Percentiles rank a stretch among this genome's conserved stretches.
Evolutionary conservation across 2,113 vertebrate genomes (phyloP).

Genomic region (Vanacampus margaritifer): DNA sequence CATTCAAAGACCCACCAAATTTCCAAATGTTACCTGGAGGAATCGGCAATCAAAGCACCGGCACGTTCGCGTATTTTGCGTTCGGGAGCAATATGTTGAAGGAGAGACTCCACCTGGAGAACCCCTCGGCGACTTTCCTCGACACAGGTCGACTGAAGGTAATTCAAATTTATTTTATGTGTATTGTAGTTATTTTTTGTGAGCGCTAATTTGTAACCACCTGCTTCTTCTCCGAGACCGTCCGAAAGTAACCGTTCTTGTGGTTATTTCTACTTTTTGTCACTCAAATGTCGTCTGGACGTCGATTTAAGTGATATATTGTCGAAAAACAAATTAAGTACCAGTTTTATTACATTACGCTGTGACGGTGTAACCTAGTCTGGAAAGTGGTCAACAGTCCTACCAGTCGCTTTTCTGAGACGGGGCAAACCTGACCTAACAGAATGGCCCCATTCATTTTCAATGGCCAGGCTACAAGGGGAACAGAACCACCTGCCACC

Average conservation of each 20-base stretch:
- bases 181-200: background rate
- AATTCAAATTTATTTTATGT: background rate
- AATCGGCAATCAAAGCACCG: no score
- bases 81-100: constrained; percentile 74
- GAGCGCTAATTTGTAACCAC: background rate
- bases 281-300: background rate
- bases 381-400: no score
- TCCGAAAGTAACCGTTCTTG: background rate
- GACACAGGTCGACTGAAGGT: constrained; percentile 64
- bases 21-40: background rate
- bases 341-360: no score
- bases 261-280: background rate
- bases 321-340: background rate
- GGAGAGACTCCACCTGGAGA: constrained; percentile 62
- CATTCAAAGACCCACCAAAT: background rate
- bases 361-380: no score
- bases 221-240: background rate
- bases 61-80: constrained; percentile 66
- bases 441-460: no score
- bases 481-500: no score
- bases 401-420: no score
- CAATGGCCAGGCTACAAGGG: no score
- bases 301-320: background rate
- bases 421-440: no score
- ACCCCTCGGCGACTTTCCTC: constrained; percentile 63